These are phyloP conservation scores for Drosophila merina DNA, from an alignment of 2,888 invertebrate genomes.

Conservation along the genomic window DNA sequence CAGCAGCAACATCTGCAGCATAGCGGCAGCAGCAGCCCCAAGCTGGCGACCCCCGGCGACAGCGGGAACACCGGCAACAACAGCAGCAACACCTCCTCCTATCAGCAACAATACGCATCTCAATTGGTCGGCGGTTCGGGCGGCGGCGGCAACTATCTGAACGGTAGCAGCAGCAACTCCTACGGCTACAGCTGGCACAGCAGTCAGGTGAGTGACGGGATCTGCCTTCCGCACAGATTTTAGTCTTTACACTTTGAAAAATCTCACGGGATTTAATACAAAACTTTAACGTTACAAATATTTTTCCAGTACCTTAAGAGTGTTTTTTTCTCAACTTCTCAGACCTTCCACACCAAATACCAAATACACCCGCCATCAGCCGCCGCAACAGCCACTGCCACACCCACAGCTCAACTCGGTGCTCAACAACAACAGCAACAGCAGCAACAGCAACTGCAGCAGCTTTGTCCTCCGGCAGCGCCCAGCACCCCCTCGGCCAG, in stretches of 20 bases:
- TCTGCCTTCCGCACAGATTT: neutral
- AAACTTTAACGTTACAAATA: neutral
- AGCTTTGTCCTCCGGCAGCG: conserved; percentile 81
- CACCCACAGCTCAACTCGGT: conserved; percentile 75
- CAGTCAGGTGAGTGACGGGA: conserved; percentile 81
- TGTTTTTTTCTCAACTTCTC: conserved; percentile 18
- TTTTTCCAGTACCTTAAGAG: neutral
- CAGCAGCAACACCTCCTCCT: conserved; percentile 71
- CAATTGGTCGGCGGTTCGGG: conserved; percentile 67
- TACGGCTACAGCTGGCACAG: conserved; percentile 83
- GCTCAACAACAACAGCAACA: conserved; percentile 65
- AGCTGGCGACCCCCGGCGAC: conserved; percentile 70
- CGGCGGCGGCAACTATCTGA: conserved; percentile 65
- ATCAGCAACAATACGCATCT: conserved; percentile 78
- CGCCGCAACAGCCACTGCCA: conserved; percentile 66
- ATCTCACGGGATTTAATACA: neutral
- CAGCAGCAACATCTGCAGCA: conserved; percentile 63
- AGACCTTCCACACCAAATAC: conserved; percentile 83
- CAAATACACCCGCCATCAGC: conserved; percentile 80
- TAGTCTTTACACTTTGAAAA: neutral
- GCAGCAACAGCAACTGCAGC: conserved; percentile 75
- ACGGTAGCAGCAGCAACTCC: conserved; percentile 67
- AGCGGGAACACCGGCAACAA: conserved; percentile 45
- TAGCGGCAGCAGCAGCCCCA: conserved; percentile 81
- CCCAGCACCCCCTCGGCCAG: conserved; percentile 76